phyloP scores from a whole-genome alignment of 2,113 vertebrate species.

The Sturnira hondurensis region DNA sequence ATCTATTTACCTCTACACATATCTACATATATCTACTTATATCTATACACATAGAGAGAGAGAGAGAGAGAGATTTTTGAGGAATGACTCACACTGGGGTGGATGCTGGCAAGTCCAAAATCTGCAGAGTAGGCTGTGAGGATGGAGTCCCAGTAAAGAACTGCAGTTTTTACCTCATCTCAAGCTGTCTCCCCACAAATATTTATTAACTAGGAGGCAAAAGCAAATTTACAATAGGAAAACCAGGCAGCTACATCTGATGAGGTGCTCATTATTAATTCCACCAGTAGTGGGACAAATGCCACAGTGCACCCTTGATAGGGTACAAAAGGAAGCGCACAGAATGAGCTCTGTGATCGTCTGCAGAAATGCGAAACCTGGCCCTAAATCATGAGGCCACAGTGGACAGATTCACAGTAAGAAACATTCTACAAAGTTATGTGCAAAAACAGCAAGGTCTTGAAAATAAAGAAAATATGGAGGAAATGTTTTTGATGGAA shows the following conservation, averaged over 20 bases:
- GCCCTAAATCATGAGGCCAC: neutral
- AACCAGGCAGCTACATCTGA: neutral
- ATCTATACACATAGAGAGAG: neutral
- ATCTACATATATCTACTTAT: neutral
- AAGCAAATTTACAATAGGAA: neutral
- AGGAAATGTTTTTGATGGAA: neutral
- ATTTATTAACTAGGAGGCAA: neutral
- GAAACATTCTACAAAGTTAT: neutral
- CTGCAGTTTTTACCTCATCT: neutral
- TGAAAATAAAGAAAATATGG: neutral
- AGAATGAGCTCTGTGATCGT: neutral
- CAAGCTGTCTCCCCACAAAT: neutral
- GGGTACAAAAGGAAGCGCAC: neutral
- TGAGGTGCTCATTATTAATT: neutral
- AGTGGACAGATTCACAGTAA: neutral
- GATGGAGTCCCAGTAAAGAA: neutral
- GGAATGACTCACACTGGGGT: neutral
- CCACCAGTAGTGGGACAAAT: neutral
- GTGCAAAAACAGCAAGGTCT: neutral
- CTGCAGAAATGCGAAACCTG: neutral
- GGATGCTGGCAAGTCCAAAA: neutral
- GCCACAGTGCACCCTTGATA: neutral
- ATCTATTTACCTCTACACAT: too few relatives aligned
- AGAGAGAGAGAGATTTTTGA: neutral
- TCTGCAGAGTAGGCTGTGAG: neutral